Evolutionary conservation across 2,113 vertebrate genomes (phyloP).

Genomic region (Elaphurus davidianus): DNA sequence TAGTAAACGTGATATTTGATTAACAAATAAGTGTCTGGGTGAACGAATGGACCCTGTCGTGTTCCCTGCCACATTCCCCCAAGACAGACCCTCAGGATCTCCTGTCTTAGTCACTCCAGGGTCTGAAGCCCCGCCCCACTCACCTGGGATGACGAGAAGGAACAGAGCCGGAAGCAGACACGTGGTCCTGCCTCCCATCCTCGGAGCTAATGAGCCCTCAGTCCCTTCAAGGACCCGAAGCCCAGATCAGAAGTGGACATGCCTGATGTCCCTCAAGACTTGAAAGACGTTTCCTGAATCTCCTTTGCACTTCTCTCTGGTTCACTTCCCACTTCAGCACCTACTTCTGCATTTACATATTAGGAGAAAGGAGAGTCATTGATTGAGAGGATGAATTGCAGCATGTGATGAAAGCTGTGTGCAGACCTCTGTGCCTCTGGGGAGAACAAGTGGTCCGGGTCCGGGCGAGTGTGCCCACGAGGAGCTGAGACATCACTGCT

Average conservation of each 20-base stretch:
- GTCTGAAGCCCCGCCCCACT: background rate
- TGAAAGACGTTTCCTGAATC: fast-evolving
- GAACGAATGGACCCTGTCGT: fast-evolving
- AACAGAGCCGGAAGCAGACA: background rate
- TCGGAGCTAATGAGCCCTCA: background rate
- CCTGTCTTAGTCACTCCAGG: background rate
- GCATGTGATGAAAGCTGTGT: fast-evolving
- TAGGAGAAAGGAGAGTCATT: background rate
- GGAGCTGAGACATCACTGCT: fast-evolving
- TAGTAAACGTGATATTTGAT: too few species aligned
- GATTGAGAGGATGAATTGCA: background rate
- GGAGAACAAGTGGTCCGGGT: fast-evolving
- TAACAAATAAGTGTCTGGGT: background rate
- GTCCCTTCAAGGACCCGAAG: background rate
- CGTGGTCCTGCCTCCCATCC: background rate
- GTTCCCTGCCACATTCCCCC: background rate
- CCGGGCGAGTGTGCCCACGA: fast-evolving
- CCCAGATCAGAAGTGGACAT: fast-evolving
- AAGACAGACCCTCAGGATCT: background rate
- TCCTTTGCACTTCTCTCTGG: background rate
- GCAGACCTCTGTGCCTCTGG: background rate
- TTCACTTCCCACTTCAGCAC: background rate
- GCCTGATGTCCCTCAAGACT: too few species aligned
- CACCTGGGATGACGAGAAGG: background rate
- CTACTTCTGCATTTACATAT: background rate